A percentile compares a stretch with the other conserved stretches of the same genome.
phyloP scores from a whole-genome alignment of 2,113 vertebrate species.

The Scalopus aquaticus region DNA sequence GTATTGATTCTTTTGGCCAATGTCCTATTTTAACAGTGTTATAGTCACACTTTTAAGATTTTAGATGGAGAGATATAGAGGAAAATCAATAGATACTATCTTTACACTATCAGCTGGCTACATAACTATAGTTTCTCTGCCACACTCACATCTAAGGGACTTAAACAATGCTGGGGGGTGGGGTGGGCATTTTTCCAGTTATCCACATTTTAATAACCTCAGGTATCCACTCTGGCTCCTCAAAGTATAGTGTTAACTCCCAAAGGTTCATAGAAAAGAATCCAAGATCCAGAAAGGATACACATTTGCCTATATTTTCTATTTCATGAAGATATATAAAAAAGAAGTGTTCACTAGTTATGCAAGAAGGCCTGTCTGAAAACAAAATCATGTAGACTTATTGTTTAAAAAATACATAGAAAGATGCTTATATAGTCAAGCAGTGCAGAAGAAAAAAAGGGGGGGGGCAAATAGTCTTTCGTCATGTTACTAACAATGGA shows the following conservation, averaged over 20 bases:
- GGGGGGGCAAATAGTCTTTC: background rate
- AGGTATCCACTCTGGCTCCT: background rate
- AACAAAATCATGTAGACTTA: background rate
- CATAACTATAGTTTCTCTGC: conserved; percentile 11
- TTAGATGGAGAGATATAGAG: conserved; percentile 76
- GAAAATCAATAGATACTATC: conserved; percentile 82
- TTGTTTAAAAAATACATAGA: background rate
- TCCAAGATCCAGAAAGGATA: background rate
- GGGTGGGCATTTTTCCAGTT: background rate
- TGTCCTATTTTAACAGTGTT: conserved; percentile 80
- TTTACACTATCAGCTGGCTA: conserved; percentile 69
- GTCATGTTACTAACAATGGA: background rate
- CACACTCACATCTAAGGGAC: background rate
- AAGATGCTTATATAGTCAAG: background rate
- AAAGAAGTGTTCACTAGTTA: background rate
- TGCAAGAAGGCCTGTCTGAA: background rate
- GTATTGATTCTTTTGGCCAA: conserved; percentile 82
- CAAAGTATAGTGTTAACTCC: conserved; percentile 57
- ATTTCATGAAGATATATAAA: background rate
- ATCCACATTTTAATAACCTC: background rate
- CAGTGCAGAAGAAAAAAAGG: background rate
- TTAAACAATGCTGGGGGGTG: conserved; percentile 13
- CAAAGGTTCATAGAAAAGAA: background rate
- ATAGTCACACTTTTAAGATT: conserved; percentile 76
- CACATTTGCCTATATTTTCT: background rate